Conservation (phyloP, 30 jellyfish, hydroid and myxozoan genomes). For the Aurelia coerulea region DNA sequence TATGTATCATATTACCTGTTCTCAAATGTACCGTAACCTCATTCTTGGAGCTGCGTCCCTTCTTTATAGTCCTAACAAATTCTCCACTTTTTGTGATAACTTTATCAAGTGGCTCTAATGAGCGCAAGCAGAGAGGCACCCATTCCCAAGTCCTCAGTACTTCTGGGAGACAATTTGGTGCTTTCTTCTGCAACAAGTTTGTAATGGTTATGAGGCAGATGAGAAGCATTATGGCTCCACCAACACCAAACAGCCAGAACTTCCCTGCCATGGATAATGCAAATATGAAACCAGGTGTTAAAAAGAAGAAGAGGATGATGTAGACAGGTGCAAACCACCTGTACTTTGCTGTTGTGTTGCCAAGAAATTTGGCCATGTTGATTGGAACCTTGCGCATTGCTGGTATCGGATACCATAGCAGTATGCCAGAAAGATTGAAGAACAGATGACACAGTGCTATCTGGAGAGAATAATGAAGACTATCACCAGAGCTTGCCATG, state of each 20-base stretch:
- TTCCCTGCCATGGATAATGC: constrained; percentile 88
- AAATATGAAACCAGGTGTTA: constrained; percentile 72
- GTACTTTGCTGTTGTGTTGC: constrained; percentile 93
- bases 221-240: constrained; percentile 36
- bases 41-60: constrained; percentile 2
- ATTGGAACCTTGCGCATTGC: constrained; percentile 83
- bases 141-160: constrained; percentile 87
- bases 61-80: constrained; percentile 18
- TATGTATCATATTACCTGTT: constrained; percentile 39
- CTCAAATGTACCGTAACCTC: constrained; percentile 40
- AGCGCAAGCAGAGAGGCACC: constrained; percentile 81
- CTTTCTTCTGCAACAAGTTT: constrained; percentile 68
- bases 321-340: constrained; percentile 95
- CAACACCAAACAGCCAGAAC: constrained; percentile 61
- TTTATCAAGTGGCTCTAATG: constrained; percentile 92
- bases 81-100: constrained; percentile 32
- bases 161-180: constrained; percentile 55
- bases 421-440: constrained; percentile 86
- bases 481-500: constrained; percentile 86
- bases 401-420: constrained; percentile 90
- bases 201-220: constrained; percentile 50
- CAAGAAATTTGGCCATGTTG: constrained; percentile 83
- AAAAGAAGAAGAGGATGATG: constrained; percentile 75
- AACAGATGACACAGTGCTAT: constrained; percentile 94
- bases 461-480: constrained; percentile 71